Base-by-base conservation (phyloP, 1,140 invertebrate species). In the Rhyzopertha dominica region DNA sequence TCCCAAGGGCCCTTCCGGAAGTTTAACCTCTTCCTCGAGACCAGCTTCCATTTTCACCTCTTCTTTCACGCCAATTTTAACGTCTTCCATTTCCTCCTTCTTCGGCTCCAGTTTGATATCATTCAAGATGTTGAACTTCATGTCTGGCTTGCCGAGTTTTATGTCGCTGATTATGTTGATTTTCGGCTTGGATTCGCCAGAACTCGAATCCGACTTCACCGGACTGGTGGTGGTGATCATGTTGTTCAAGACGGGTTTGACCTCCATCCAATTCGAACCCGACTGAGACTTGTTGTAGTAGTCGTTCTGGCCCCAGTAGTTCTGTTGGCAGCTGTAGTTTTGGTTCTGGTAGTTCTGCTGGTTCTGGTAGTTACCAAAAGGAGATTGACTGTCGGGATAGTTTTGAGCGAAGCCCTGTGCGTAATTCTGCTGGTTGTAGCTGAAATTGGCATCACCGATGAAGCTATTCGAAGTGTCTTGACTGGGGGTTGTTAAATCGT, bases 1-100 rank as follows among this genome's bases (percentile, higher is more conserved):
- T 40, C 71, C 66, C 49, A 74, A 63, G 72, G 77, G 61, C 58
- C 72, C 72, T 48, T 67, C 73, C 50, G 70, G 67, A 58, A 74
- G 49, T 57, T 72, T 70, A 60, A 65, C 34, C 66, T 73, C 23
- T 68, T 52, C 49, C 18, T 38, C 26, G 43, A 25, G 17, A 26
- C 30, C 12, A 22, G 1, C 19, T n/a, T 32, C 10, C 10, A 5
- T 32, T 63, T 74, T 74, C 14, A 72, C 65, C 56, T 67, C 63
- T 44, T 68, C 66, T 44, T 62, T 59, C 2, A 50, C 34, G 12
- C 68, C 46, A 42, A 62, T 24, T 49, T 62, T 51, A 19, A 49
- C 57, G 2, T 51, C 47, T 54, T 59, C 49, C 1, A 47, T 47
- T 13, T 64, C 51, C 41, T 65, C 63, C 22, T 57, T 58, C 25